Conservation (phyloP, 2,888 invertebrate species). For the Drosophila engyochracea region DNA sequence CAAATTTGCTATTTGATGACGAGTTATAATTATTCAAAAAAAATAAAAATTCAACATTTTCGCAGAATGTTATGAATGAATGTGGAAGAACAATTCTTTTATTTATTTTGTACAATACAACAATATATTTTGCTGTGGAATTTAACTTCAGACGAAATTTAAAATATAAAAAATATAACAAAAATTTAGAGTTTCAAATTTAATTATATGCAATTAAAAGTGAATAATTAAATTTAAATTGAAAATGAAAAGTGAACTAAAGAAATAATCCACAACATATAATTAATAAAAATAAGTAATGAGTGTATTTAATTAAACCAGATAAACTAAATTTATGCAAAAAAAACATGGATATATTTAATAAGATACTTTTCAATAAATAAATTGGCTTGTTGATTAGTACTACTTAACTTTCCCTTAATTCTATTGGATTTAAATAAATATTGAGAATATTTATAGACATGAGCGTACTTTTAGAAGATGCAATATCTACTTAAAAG, state of each 20-base stretch:
- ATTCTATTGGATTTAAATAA: background rate
- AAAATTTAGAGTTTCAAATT: rapidly evolving
- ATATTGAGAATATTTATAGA: background rate
- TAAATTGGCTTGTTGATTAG: background rate
- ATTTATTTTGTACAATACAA: background rate
- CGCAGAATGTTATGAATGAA: background rate
- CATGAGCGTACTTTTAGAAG: rapidly evolving
- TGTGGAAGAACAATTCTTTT: background rate
- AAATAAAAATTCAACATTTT: too few relatives aligned
- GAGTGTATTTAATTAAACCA: background rate
- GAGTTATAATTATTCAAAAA: background rate
- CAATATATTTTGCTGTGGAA: background rate
- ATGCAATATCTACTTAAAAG: background rate
- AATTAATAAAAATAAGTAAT: background rate
- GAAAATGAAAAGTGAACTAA: background rate
- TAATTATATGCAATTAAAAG: background rate
- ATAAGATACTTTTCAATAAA: background rate
- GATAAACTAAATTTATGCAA: background rate
- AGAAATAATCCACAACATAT: background rate
- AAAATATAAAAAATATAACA: background rate
- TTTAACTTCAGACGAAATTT: background rate
- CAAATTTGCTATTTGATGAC: background rate
- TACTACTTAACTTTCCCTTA: background rate
- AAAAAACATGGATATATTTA: background rate
- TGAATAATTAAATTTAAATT: background rate